Evolutionary conservation across 2,797 vertebrate genomes (phyloP), one percentile per base, ranked within the genome.

Genomic region (Poecilia picta): DNA sequence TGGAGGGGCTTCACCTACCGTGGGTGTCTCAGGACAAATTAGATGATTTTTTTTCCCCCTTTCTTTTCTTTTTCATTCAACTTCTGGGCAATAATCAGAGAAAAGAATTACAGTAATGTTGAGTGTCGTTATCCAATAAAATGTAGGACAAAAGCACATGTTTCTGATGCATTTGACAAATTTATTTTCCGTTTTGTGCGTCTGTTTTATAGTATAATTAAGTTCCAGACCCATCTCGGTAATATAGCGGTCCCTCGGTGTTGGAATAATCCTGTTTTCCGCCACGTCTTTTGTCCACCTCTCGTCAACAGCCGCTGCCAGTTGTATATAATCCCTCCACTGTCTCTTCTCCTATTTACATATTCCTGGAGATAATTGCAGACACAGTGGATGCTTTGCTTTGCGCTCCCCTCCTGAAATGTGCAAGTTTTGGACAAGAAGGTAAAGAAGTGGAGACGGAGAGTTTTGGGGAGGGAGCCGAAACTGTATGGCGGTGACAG

Each of bases 201-300:
- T 79, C 66, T n/a, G 12, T 78, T 75, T 76, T 81, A 51, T 47
- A 55, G 74, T 73, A 81, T 84, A 89, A 82, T 78, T 75, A 77
- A 68, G 76, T 77, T 85, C 41, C 2, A 36, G 80, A 73, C 71
- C 36, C 39, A 28, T 80, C 77, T 79, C 77, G 36, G 78, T 83
- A 71, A 86, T 86, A 81, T 81, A 89, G 85, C 77, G 82, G 82
- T 81, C 77, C 73, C 76, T 89, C 83, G 81, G 81, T 88, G 81
- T 88, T 83, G 11, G 82, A 92, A 88, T 94, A 93, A 94, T 94
- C 94, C 89, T 91, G 87, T 93, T 93, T 93, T 92, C 88, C 93
- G 88, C 87, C 28, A 2, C 80, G 86, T 79, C 91, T 91, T 94
- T 93, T 92, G 94, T 94, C 90, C 92, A 91, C 72, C 81, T 89